Percentiles rank a stretch among this genome's conserved stretches.
Conservation (phyloP, 1,140 invertebrate genomes). For the Ectropis grisescens region DNA sequence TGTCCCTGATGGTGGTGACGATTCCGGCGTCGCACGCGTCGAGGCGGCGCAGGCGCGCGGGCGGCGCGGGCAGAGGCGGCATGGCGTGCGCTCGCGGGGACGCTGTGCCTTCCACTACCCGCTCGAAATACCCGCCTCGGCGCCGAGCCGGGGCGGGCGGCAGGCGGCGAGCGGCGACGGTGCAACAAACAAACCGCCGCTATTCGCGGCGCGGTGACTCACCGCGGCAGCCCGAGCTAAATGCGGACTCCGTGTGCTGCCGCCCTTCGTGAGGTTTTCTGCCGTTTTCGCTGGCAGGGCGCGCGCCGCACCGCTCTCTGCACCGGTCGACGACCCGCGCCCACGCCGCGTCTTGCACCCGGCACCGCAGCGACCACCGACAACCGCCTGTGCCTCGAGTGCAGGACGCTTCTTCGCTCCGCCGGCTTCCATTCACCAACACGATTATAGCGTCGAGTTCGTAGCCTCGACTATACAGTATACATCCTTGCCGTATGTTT, state of each 20-base stretch:
- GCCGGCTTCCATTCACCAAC: background rate
- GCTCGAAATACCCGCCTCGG: slow-evolving; percentile 41
- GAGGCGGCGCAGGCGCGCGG: slow-evolving; percentile 52
- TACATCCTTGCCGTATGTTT: background rate
- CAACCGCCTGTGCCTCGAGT: too few species aligned
- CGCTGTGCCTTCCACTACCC: slow-evolving; percentile 46
- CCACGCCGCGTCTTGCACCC: slow-evolving; percentile 45
- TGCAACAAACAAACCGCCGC: slow-evolving; percentile 65
- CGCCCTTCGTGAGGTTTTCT: slow-evolving; percentile 66
- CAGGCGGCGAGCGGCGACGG: slow-evolving; percentile 59
- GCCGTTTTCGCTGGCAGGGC: slow-evolving; percentile 55
- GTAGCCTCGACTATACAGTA: background rate
- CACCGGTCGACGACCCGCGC: slow-evolving; percentile 56
- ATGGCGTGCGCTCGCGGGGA: slow-evolving; percentile 43
- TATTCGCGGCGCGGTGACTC: slow-evolving; percentile 63
- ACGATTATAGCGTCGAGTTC: background rate
- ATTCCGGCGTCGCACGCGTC: slow-evolving; percentile 72
- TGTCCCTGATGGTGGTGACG: slow-evolving; percentile 71
- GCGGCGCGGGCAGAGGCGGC: slow-evolving; percentile 49
- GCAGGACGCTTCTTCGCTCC: too few species aligned
- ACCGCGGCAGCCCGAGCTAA: slow-evolving; percentile 60
- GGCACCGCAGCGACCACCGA: slow-evolving; percentile 14
- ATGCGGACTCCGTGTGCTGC: slow-evolving; percentile 63
- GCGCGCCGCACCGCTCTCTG: slow-evolving; percentile 36
- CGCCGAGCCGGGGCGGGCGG: slow-evolving; percentile 71